Evolutionary conservation across 2,888 invertebrate species (phyloP), one percentile per base, ranked within the genome.

Genomic region (Calameuta filiformis): DNA sequence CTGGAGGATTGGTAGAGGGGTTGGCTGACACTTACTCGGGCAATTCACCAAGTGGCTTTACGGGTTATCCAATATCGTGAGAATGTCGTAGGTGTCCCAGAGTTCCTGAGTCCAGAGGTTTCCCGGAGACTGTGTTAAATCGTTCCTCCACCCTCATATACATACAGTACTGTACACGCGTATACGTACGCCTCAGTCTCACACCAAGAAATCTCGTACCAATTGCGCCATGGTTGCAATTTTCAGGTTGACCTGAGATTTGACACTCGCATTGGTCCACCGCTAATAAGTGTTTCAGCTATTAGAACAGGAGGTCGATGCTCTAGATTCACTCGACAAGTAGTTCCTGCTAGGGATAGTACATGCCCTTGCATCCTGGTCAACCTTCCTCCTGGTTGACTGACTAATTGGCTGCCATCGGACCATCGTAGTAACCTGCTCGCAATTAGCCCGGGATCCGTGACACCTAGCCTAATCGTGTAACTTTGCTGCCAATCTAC

Each of bases 21-120:
- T 15, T 31, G 34, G 34, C 3, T 31, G 71, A 71, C 40, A 33
- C 11, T n/a, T 31, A 75, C 35, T 34, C 77, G 75, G 40, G 76
- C 80, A 80, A 83, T 80, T 83, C 77, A 77, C 77, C 76, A 40
- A 73, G 76, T 69, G 79, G 81, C 79, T 87, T 87, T 86, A 86
- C 83, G 85, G 84, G 83, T 81, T 82, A 81, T 81, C 82, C 83
- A 79, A 85, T 88, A 87, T 86, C 86, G 84, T 82, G 81, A 84
- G 84, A 86, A 85, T 84, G 83, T 82, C 79, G 78, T 80, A 78
- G 31, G 34, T 37, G 74, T 12, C 35, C 35, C n/a, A 30, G 71
- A 71, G 71, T 31, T 79, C 78, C 81, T 76, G 80, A 82, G 79
- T 85, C 87, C 84, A 86, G 83, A 85, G 85, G 82, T 82, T 79